Evolutionary conservation across 2,797 vertebrate species (phyloP).

Genomic region (Platyrinchus mystaceus): DNA sequence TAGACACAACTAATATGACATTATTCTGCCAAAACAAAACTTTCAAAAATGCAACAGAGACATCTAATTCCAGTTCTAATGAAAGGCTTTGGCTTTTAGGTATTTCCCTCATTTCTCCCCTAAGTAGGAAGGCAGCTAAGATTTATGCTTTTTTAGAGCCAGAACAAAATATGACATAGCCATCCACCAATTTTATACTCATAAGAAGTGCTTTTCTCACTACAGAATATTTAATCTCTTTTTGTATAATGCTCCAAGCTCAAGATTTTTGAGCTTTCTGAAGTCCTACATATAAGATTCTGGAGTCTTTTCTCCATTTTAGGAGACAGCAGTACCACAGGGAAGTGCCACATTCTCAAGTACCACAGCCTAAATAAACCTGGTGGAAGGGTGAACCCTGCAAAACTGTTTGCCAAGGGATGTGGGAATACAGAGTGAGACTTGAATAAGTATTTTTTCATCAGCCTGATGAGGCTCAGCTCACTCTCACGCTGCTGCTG

Average conservation of each 20-base stretch:
- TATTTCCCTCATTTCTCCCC: neutral
- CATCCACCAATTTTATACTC: neutral
- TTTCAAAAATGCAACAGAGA: neutral
- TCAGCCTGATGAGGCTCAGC: neutral
- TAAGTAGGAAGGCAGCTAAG: neutral
- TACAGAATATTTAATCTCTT: neutral
- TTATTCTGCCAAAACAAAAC: neutral
- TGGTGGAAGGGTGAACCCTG: neutral
- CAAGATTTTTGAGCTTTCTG: neutral
- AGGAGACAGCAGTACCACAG: neutral
- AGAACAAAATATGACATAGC: neutral
- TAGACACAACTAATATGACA: neutral
- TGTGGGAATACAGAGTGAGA: neutral
- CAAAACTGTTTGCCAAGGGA: neutral
- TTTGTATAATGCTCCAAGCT: neutral
- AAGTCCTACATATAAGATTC: neutral
- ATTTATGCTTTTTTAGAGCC: neutral
- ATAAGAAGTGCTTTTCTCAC: neutral
- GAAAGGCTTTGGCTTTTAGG: neutral
- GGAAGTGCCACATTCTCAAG: neutral
- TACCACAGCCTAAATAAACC: neutral
- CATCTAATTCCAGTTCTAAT: neutral
- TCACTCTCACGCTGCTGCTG: neutral
- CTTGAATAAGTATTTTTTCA: neutral
- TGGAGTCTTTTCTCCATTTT: neutral